Conservation (phyloP, 2,888 invertebrate genomes). For the Trachelus stipa region DNA sequence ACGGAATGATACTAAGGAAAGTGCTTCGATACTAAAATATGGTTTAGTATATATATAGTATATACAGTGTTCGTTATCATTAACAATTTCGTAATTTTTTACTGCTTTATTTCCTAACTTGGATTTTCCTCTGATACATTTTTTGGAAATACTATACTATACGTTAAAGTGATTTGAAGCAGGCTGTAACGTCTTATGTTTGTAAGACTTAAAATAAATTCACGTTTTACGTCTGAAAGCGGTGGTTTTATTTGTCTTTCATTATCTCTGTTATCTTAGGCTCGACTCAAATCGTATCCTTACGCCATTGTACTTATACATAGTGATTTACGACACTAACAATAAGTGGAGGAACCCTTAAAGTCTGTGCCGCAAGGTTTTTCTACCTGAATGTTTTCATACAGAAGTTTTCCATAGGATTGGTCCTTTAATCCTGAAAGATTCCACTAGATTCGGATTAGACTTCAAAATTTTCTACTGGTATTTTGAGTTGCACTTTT, state of each 20-base stretch:
- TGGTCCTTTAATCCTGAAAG: neutral
- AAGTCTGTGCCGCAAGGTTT: neutral
- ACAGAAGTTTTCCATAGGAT: neutral
- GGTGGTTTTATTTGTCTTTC: neutral
- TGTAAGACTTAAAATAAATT: neutral
- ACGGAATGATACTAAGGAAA: neutral
- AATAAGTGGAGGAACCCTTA: neutral
- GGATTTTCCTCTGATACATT: too few relatives aligned
- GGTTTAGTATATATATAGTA: neutral
- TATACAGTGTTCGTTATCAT: neutral
- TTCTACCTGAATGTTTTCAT: neutral
- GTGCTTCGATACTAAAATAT: neutral
- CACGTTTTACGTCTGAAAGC: neutral
- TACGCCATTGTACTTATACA: neutral
- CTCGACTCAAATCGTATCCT: neutral
- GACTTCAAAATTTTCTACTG: neutral
- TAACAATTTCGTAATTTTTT: neutral
- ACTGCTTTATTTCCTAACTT: too few relatives aligned
- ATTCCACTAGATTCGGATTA: neutral
- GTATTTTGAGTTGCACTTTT: neutral
- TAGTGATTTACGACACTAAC: neutral
- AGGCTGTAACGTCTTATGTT: neutral
- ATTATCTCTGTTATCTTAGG: neutral
- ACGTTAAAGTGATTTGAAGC: neutral
- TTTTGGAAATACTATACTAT: too few relatives aligned